phyloP scores from a whole-genome alignment of 2,113 vertebrate species.

The Albula glossodonta region DNA sequence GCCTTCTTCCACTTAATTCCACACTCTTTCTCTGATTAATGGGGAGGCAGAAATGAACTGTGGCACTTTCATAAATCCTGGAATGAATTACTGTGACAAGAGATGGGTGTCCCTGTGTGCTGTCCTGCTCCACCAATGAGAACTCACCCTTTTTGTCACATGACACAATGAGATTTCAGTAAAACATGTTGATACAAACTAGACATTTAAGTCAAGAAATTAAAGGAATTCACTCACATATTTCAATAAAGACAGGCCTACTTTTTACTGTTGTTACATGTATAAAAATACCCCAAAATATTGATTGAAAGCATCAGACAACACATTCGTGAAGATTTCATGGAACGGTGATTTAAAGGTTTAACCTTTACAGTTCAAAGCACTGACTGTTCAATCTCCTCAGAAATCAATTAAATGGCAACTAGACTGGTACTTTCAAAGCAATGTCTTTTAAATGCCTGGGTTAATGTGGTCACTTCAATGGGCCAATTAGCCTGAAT shows the following conservation, averaged over 20 bases:
- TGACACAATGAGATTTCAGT: not conserved
- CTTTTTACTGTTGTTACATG: slow-evolving; percentile 2
- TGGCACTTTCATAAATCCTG: slow-evolving; percentile 52
- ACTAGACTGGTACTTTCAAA: slow-evolving; percentile 1
- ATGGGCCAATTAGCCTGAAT: slow-evolving; percentile 10
- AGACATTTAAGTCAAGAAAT: not conserved
- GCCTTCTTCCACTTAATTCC: slow-evolving; percentile 60
- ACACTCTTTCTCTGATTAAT: slow-evolving; percentile 63
- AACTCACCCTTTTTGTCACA: not conserved
- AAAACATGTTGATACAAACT: not conserved
- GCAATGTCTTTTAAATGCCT: slow-evolving; percentile 1
- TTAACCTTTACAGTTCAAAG: slow-evolving; percentile 30
- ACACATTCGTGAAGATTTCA: not conserved
- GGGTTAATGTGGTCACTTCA: not conserved
- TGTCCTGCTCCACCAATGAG: not conserved
- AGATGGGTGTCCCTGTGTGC: not conserved
- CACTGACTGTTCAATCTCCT: slow-evolving; percentile 2
- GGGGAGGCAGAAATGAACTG: slow-evolving; percentile 60
- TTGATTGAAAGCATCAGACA: slow-evolving; percentile 7
- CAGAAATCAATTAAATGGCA: slow-evolving; percentile 17
- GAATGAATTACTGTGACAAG: slow-evolving; percentile 59
- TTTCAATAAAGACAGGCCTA: not conserved
- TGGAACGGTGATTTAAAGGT: not conserved
- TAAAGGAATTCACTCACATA: not conserved
- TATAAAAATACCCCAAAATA: not conserved